phyloP scores from a whole-genome alignment of 2,113 vertebrate genomes.

The Mastomys natalensis region DNA sequence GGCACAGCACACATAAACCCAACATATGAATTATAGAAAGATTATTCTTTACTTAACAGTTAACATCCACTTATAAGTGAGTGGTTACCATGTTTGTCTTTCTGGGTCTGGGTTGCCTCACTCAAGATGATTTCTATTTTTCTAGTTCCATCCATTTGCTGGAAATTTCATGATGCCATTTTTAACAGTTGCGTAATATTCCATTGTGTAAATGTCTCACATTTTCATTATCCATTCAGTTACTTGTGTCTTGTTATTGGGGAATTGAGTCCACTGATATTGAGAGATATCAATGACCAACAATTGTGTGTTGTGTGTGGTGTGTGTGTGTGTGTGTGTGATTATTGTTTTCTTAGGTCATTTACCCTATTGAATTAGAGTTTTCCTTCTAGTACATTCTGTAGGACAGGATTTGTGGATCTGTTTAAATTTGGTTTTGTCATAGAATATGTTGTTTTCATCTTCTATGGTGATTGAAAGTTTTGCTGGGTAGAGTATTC shows the following conservation, averaged over 20 bases:
- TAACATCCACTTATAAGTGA: not conserved
- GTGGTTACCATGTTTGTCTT: not conserved
- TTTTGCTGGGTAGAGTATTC: too few species aligned
- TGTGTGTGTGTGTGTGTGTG: too few species aligned
- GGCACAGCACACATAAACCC: too few species aligned
- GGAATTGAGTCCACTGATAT: not conserved
- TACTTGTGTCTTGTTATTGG: not conserved
- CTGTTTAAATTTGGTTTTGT: too few species aligned
- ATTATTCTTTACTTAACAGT: not conserved
- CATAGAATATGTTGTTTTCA: too few species aligned
- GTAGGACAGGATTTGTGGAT: not conserved
- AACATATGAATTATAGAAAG: not conserved
- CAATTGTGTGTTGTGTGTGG: too few species aligned
- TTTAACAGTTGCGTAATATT: not conserved
- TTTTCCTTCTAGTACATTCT: not conserved
- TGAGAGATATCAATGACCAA: not conserved
- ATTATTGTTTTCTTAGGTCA: too few species aligned
- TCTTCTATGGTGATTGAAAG: too few species aligned
- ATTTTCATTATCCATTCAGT: not conserved
- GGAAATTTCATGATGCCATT: not conserved
- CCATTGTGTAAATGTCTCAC: not conserved
- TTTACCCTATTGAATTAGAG: not conserved
- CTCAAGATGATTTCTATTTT: not conserved
- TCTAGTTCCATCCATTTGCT: not conserved
- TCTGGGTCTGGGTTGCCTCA: not conserved